A percentile compares a stretch with the other conserved stretches of the same genome.
These are phyloP conservation scores for Crioceris asparagi DNA, from an alignment of 2,888 invertebrate species.

Conservation along the genomic window DNA sequence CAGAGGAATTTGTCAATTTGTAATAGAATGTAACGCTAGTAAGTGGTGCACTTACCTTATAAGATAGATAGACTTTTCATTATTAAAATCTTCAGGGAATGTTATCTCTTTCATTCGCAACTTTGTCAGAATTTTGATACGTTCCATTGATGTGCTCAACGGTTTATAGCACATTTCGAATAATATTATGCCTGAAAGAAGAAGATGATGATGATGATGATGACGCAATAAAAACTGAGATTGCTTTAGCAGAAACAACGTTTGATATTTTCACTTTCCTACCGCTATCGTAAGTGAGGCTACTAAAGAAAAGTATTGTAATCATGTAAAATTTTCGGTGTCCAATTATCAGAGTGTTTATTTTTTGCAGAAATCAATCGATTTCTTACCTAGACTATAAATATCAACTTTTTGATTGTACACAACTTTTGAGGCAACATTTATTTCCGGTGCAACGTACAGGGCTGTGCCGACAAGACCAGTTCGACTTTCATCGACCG, in stretches of 20 bases:
- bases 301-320: too few relatives aligned
- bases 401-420: constrained; percentile 78
- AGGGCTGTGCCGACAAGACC: constrained; percentile 88
- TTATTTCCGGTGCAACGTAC: constrained; percentile 91
- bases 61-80: constrained; percentile 42
- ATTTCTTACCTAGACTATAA: constrained; percentile 50
- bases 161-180: constrained; percentile 92
- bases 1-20: too few relatives aligned
- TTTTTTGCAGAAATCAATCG: too few relatives aligned
- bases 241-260: too few relatives aligned
- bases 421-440: constrained; percentile 56
- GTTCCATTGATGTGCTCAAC: constrained; percentile 79
- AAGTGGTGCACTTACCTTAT: constrained; percentile 42
- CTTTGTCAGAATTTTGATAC: constrained; percentile 64
- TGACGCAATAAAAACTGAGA: too few relatives aligned
- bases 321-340: too few relatives aligned
- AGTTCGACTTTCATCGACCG: constrained; percentile 46
- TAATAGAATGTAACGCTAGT: too few relatives aligned
- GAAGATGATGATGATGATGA: neutral
- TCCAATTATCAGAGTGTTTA: too few relatives aligned
- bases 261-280: too few relatives aligned
- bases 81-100: constrained; percentile 60
- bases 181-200: constrained; percentile 72
- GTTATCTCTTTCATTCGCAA: constrained; percentile 57
- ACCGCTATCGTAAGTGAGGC: too few relatives aligned